phyloP scores from a whole-genome alignment of 2,888 invertebrate genomes.

The Eueremaeus valkanovi region DNA sequence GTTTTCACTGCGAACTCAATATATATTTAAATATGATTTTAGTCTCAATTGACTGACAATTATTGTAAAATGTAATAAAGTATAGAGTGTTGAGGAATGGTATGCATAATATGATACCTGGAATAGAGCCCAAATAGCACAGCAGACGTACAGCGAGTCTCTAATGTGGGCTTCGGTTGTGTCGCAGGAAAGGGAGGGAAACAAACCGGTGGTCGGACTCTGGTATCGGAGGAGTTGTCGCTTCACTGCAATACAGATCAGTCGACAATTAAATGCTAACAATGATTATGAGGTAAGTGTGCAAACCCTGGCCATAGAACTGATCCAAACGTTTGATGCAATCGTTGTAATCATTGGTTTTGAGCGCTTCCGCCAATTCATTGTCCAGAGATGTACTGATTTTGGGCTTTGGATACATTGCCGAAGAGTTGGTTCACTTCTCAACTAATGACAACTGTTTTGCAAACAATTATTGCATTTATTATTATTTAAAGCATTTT shows the following conservation, averaged over 20 bases:
- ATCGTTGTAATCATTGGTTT: slow-evolving; percentile 65
- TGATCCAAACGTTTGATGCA: slow-evolving; percentile 84
- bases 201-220: slow-evolving; percentile 87
- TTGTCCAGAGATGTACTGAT: background rate
- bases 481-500: too few relatives aligned
- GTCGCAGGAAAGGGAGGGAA: slow-evolving; percentile 78
- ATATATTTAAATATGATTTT: too few relatives aligned
- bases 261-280: slow-evolving; percentile 26
- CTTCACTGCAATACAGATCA: slow-evolving; percentile 63
- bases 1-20: too few relatives aligned
- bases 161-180: slow-evolving; percentile 76
- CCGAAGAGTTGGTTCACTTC: too few relatives aligned
- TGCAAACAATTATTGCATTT: too few relatives aligned
- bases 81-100: too few relatives aligned
- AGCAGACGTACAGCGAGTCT: slow-evolving; percentile 95
- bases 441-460: too few relatives aligned
- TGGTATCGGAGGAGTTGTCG: slow-evolving; percentile 83
- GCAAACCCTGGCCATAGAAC: slow-evolving; percentile 67
- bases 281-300: too few relatives aligned
- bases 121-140: slow-evolving; percentile 92
- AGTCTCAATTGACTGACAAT: too few relatives aligned
- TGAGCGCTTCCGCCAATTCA: slow-evolving; percentile 32
- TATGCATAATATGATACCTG: too few relatives aligned
- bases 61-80: slow-evolving; percentile 18
- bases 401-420: background rate